Percentiles rank a stretch among this genome's conserved stretches.
Conservation (phyloP, 2,113 vertebrate species). For the Acanthochromis polyacanthus region DNA sequence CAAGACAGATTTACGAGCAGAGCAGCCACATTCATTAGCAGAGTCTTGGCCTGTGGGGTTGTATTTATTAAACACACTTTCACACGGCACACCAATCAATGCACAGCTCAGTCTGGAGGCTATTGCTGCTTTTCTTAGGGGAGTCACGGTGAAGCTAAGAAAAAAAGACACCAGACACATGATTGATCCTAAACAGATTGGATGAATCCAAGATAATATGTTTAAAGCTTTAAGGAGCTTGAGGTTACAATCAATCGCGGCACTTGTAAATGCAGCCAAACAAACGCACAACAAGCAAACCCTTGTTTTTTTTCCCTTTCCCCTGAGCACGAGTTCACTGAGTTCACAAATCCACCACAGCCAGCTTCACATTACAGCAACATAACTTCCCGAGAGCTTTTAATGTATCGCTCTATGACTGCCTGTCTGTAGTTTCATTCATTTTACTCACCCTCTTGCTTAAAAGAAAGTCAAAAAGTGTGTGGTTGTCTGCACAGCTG, state of each 20-base stretch:
- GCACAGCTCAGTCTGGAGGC: slow-evolving; percentile 48
- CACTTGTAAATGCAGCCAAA: slow-evolving; percentile 44
- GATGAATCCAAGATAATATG: slow-evolving; percentile 21
- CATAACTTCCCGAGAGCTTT: slow-evolving; percentile 30
- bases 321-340: slow-evolving; percentile 66
- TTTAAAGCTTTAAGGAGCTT: slow-evolving; percentile 43
- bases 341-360: slow-evolving; percentile 64
- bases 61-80: slow-evolving; percentile 69
- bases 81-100: slow-evolving; percentile 51
- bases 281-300: slow-evolving; percentile 36
- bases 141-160: neutral
- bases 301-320: slow-evolving; percentile 37
- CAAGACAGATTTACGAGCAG: slow-evolving; percentile 52
- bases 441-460: slow-evolving; percentile 64
- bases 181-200: slow-evolving; percentile 38
- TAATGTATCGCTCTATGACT: slow-evolving; percentile 9
- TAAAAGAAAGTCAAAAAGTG: slow-evolving; percentile 50
- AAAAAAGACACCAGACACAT: slow-evolving; percentile 23
- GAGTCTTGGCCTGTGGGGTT: slow-evolving; percentile 49
- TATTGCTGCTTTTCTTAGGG: slow-evolving; percentile 29
- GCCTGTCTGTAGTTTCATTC: slow-evolving; percentile 38
- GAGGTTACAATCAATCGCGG: slow-evolving; percentile 46
- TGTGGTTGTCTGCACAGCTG: slow-evolving; percentile 60
- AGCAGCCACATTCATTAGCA: slow-evolving; percentile 50
- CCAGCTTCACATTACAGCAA: slow-evolving; percentile 58